Evolutionary conservation across 2,113 vertebrate species (phyloP).

Genomic region (Sander vitreus): DNA sequence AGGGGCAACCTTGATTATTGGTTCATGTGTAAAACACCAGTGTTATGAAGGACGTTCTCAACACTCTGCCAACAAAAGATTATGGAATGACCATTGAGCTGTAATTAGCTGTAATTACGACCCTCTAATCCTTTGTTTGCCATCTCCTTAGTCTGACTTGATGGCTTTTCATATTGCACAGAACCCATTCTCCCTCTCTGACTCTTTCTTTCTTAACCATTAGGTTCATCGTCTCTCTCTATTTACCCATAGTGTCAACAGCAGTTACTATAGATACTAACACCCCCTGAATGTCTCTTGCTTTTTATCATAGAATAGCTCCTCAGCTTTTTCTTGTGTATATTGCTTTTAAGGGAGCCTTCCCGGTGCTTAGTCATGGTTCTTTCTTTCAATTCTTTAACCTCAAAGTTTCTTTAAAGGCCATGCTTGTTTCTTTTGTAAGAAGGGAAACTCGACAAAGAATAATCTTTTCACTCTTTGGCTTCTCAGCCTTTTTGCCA

Average conservation of each 20-base stretch:
- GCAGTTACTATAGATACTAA: conserved; percentile 28
- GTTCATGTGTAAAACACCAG: conserved; percentile 53
- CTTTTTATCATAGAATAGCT: conserved; percentile 22
- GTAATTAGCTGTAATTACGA: conserved; percentile 67
- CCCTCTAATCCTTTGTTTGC: conserved; percentile 64
- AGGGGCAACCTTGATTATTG: conserved; percentile 39
- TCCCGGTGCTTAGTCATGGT: neutral
- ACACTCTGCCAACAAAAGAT: conserved; percentile 37
- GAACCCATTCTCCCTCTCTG: neutral
- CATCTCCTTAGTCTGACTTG: conserved; percentile 22
- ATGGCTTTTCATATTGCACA: conserved; percentile 39
- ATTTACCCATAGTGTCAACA: conserved; percentile 20
- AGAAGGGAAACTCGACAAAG: conserved; percentile 23
- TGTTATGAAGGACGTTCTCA: conserved; percentile 42
- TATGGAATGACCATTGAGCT: conserved; percentile 41
- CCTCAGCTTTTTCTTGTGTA: neutral
- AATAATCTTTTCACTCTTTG: conserved; percentile 26
- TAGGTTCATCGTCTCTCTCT: neutral
- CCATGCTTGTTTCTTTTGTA: conserved; percentile 49
- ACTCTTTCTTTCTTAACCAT: conserved; percentile 23
- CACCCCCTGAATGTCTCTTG: conserved; percentile 3
- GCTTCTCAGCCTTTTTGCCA: conserved; percentile 36
- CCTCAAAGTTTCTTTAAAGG: conserved; percentile 39
- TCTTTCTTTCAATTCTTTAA: conserved; percentile 31
- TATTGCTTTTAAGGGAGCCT: neutral